Evolutionary conservation across 2,113 vertebrate species (phyloP), one percentile per base, ranked within the genome.

Genomic region (Aythya baeri): DNA sequence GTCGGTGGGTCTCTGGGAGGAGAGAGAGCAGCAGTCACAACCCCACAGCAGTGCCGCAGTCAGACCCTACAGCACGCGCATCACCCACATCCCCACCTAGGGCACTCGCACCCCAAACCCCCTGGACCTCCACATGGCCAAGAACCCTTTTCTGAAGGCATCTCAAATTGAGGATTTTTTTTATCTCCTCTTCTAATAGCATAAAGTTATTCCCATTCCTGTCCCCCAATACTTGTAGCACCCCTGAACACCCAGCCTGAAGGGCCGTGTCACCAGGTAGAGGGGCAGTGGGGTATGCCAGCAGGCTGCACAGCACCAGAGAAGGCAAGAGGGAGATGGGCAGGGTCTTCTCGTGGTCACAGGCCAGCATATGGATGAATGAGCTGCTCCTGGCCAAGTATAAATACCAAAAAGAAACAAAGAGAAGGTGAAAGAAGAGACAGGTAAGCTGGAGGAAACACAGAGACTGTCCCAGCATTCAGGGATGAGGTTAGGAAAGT

Each of bases 11-110:
- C 67, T 84, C 97, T 97, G 93, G 7, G 72, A 52, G 73, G 34
- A 84, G 55, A 96, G 70, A 50, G 46, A 73, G 90, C 77, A 94
- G 57, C 17, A 3, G 84, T 91, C 72, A 96, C 66, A 55, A 76
- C 44, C 13, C 0, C 0, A 17, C 22, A 0, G 65, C 0, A 0
- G 20, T 3, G 7, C 67, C 0, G 1, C 1, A 29, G 25, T 11
- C 87, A 52, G 32, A 36, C 27, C 80, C 7, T 0, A n/a, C 32
- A 1, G 34, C 58, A 29, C 12, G 17, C 8, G 12, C 61, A 26
- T 23, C 87, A 50, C 73, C 41, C 11, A 0, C 25, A 2, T 2
- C 70, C 86, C 84, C 66, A 8, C 36, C 2, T 11, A 1, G 14
- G 26, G 11, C 12, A 5, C 0, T 0, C 0, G 0, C 11, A 2